Percentiles rank a stretch among this genome's conserved stretches.
These are phyloP conservation scores for Galbula dea DNA, from an alignment of 2,113 vertebrate species.

Conservation along the genomic window DNA sequence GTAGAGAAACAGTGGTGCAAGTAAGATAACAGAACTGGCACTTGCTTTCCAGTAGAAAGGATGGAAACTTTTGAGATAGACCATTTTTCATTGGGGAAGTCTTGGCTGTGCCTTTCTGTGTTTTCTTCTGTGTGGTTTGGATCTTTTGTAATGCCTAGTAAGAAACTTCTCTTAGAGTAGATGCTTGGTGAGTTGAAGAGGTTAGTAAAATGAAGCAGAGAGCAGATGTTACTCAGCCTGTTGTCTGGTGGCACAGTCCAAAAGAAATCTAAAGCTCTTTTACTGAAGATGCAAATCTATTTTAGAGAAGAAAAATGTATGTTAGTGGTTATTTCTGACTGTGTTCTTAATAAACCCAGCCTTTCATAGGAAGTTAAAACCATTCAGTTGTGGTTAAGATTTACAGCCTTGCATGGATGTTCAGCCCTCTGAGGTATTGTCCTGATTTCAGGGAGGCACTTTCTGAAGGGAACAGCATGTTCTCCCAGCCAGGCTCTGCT, in stretches of 20 bases:
- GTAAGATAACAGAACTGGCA: accelerated
- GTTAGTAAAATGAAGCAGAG: background rate
- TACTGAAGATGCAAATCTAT: background rate
- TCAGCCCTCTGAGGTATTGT: background rate
- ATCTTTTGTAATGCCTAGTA: background rate
- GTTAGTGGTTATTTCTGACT: background rate
- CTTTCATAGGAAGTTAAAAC: background rate
- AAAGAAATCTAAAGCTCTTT: background rate
- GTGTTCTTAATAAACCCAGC: background rate
- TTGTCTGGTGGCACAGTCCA: background rate
- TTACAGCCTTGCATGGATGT: background rate
- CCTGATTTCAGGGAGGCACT: too few relatives aligned
- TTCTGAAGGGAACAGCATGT: too few relatives aligned
- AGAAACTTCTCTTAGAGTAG: background rate
- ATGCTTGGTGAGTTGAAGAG: background rate
- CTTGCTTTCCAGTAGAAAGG: accelerated
- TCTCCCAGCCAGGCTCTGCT: too few relatives aligned
- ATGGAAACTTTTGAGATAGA: background rate
- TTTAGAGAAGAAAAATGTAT: background rate
- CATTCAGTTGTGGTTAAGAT: background rate
- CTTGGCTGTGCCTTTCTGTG: background rate
- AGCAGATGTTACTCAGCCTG: background rate
- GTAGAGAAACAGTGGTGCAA: background rate
- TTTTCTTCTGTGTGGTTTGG: background rate
- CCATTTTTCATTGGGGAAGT: background rate